A percentile compares a stretch with the other conserved stretches of the same genome.
Evolutionary conservation across 2,797 vertebrate species (phyloP).

Genomic region (Ctenopoma multispine): DNA sequence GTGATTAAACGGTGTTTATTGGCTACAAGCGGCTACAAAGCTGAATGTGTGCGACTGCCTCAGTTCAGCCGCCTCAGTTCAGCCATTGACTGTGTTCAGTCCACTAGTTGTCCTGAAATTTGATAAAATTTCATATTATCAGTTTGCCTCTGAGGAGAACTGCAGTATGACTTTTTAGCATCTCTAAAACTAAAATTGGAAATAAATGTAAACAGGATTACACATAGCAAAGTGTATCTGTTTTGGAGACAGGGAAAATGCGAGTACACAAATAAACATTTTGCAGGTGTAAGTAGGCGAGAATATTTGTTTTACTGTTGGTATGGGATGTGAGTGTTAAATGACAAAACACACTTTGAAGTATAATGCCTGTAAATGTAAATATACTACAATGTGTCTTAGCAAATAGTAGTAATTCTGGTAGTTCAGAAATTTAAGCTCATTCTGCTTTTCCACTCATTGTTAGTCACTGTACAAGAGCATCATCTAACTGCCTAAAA

Average conservation of each 20-base stretch:
- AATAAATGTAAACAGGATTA: not conserved
- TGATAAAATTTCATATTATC: too few species aligned
- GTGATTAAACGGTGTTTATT: not conserved
- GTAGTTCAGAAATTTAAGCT: slow-evolving; percentile 36
- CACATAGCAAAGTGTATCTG: not conserved
- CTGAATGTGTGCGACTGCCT: not conserved
- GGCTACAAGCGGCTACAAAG: not conserved
- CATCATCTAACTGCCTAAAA: slow-evolving; percentile 40
- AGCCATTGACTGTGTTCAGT: too few species aligned
- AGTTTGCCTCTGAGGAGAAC: not conserved
- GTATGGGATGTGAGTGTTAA: not conserved
- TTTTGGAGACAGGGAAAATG: too few species aligned
- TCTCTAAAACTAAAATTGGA: not conserved
- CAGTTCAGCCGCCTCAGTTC: too few species aligned
- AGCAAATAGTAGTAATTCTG: slow-evolving; percentile 16
- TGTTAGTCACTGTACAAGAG: slow-evolving; percentile 42
- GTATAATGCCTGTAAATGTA: slow-evolving; percentile 19
- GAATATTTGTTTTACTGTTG: not conserved
- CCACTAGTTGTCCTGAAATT: too few species aligned
- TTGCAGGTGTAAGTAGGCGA: not conserved
- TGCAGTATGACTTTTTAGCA: not conserved
- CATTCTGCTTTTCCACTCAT: slow-evolving; percentile 34
- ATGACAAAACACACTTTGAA: not conserved
- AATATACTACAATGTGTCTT: slow-evolving; percentile 1
- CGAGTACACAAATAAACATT: not conserved